Evolutionary conservation across 2,888 invertebrate species (phyloP).

Genomic region (Dryobotodes eremita): DNA sequence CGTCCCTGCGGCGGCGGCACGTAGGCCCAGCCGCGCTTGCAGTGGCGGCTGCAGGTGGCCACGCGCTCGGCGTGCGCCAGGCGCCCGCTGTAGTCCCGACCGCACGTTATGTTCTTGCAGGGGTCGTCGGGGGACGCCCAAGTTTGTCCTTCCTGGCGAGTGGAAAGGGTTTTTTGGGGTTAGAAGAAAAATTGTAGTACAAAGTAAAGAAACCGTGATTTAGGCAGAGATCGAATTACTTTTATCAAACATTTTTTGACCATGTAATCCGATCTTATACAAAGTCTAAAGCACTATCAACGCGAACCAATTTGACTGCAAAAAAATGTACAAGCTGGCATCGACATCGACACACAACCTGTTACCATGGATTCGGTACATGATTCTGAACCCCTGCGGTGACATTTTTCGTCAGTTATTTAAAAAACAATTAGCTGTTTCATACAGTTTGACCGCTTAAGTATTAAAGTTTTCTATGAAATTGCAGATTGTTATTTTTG

Average conservation of each 20-base stretch:
- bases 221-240: not conserved
- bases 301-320: not conserved
- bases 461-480: no score
- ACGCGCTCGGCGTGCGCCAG: constrained; percentile 82
- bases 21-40: constrained; percentile 91
- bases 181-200: not conserved
- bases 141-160: constrained; percentile 83
- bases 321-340: no score
- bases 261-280: not conserved
- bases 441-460: no score
- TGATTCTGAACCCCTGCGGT: no score
- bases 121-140: constrained; percentile 90
- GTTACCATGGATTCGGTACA: no score
- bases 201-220: not conserved
- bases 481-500: no score
- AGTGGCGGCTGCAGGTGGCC: constrained; percentile 85
- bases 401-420: no score
- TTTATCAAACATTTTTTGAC: not conserved
- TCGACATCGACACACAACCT: no score
- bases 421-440: no score
- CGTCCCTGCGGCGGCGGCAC: constrained; percentile 71
- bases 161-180: not conserved
- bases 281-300: not conserved
- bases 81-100: constrained; percentile 79
- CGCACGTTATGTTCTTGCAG: constrained; percentile 90